Base-by-base conservation (phyloP, 64 coral and sea anemone species). In the Actinia tenebrosa region DNA sequence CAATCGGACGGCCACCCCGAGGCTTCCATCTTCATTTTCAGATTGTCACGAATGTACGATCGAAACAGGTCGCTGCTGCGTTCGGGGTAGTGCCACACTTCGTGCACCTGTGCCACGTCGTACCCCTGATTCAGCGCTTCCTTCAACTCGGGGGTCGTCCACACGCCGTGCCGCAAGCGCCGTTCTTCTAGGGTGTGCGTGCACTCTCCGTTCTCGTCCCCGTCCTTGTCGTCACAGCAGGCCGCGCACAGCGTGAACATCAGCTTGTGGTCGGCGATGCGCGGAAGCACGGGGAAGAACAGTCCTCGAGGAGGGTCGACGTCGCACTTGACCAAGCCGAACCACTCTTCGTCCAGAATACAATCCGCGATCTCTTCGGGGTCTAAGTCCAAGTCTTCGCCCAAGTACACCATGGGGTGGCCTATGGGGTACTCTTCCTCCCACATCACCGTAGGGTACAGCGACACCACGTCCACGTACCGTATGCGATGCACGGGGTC, bases 11-110 rank as follows among this genome's bases (percentile, higher is more conserved):
- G 84, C 84, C 84, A 69, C 2, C 83, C 83, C 4, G 53, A 60
- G 22, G 83, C 83, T 62, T 85, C 83, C 58, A 58, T 56, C 58
- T 85, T 85, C 17, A 85, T n/a, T 18, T 85, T 85, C 0, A 85
- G 27, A 15, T 62, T 60, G 0, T 47, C 42, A 15, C n/a, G 23
- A 5, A 77, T 53, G 46, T 77, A 87, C 0, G n/a, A 1, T 4
- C 2, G 15, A 45, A 77, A 77, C 43, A 79, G 16, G 1, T 37
- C 72, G 0, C 14, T 15, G 25, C 17, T 56, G 4, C 23, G 19
- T 5, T 77, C 44, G 8, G 4, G 4, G 72, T 78, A 88, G 56
- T 88, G 86, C 46, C 45, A 88, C 16, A 88, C 71, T 52, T 88
- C 72, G 17, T 59, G n/a, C 19, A 69, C 44, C 5, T 26, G 61